Base-by-base conservation (phyloP, 2,797 vertebrate genomes). In the Hafferia zeledoni region DNA sequence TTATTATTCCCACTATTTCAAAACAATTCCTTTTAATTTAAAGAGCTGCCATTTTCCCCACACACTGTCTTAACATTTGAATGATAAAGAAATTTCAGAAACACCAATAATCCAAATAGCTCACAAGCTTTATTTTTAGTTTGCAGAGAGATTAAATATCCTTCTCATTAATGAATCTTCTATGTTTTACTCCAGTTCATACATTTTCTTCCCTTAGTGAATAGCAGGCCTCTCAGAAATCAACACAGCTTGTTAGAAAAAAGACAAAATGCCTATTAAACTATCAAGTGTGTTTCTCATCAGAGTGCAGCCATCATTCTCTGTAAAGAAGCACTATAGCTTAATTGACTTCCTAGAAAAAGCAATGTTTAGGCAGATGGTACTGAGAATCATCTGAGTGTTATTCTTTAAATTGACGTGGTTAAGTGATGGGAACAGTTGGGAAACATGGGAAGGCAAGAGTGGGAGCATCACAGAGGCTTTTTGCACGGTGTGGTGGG, bases 231-330 rank as follows among this genome's bases (percentile, higher is more conserved):
- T 67, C 82, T 87, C 68, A 74, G 81, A 96, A 96, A 96, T 94
- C 93, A 96, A 91, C 93, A 94, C 53, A 87, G 89, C 95, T 96
- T 92, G 82, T 95, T 96, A 95, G 71, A 75, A 91, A 87, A 90
- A 93, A 93, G 89, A 94, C 89, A 95, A 96, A 92, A 94, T 83
- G 91, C 89, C 93, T 83, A 93, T 94, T 94, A 95, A 94, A 94
- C 89, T 89, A 92, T 92, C 87, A 91, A 91, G 82, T 83, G 85
- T 60, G 11, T 89, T 92, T 79, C 87, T 95, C 91, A 94, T 91
- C 86, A 61, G 71, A 89, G 75, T 4, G n/a, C 78, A 85, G 78
- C 68, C 85, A 93, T 87, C 68, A 49, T 68, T 72, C 82, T 77
- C 78, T 25, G 47, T 33, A 72, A 89, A 79, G 87, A 55, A 90